phyloP scores from a whole-genome alignment of 2,113 vertebrate genomes.

The Plectropomus leopardus region DNA sequence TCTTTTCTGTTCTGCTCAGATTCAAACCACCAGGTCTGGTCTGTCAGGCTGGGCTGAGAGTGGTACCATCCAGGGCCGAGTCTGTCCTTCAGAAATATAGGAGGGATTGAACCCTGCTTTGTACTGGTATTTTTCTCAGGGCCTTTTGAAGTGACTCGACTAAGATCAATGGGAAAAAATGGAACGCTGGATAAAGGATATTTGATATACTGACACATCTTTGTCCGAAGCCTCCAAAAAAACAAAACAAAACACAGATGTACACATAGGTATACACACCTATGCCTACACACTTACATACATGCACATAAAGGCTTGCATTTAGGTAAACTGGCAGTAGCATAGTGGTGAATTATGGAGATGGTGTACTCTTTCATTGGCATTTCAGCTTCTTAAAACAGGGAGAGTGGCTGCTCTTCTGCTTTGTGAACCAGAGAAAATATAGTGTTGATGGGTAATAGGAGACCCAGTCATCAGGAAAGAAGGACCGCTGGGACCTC shows the following conservation, averaged over 20 bases:
- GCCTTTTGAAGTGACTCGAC: constrained; percentile 54
- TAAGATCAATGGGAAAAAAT: constrained; percentile 56
- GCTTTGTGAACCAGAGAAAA: not conserved
- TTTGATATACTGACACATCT: constrained; percentile 61
- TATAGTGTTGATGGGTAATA: constrained; percentile 5
- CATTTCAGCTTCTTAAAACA: constrained; percentile 12
- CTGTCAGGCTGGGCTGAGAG: constrained; percentile 46
- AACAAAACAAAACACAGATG: not conserved
- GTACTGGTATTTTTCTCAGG: constrained; percentile 47
- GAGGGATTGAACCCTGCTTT: constrained; percentile 55
- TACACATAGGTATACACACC: not conserved
- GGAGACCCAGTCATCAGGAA: constrained; percentile 2
- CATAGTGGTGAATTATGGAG: not conserved
- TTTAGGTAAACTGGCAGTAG: not conserved
- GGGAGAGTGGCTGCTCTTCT: not conserved
- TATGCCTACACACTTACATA: no score
- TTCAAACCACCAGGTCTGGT: constrained; percentile 44
- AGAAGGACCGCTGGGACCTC: constrained; percentile 30
- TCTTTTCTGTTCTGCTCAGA: constrained; percentile 33
- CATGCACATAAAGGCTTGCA: not conserved
- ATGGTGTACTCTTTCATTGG: not conserved
- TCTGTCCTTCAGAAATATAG: constrained; percentile 55
- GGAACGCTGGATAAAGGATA: constrained; percentile 46
- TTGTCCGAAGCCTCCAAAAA: constrained; percentile 27
- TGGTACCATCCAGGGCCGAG: constrained; percentile 43